These are phyloP conservation scores for Zophobas atratus DNA, from an alignment of 1,140 invertebrate genomes.

Conservation along the genomic window DNA sequence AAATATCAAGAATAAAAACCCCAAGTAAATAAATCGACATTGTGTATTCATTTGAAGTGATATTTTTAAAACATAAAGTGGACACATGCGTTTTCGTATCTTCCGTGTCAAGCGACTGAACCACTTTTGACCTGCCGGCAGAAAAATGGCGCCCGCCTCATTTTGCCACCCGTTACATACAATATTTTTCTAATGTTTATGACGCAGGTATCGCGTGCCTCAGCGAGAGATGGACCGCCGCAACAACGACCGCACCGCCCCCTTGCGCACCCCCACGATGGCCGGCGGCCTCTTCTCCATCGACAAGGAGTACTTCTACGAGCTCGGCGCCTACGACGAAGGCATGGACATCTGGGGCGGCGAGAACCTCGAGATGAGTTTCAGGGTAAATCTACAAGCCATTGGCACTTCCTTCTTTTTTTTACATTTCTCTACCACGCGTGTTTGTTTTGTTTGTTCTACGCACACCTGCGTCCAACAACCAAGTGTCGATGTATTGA, in stretches of 20 bases:
- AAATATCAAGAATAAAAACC: no score
- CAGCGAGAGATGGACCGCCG: constrained; percentile 94
- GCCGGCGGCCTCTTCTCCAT: constrained; percentile 99
- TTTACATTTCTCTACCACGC: constrained; percentile 24
- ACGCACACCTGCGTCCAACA: constrained; percentile 29
- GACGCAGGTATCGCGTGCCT: constrained; percentile 91
- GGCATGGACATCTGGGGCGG: constrained; percentile 99
- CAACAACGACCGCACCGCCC: constrained; percentile 90
- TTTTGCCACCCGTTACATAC: no score
- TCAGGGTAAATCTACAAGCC: constrained; percentile 81
- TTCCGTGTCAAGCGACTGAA: no score
- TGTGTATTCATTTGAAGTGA: no score
- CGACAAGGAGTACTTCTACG: constrained; percentile 96
- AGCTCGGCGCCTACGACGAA: constrained; percentile 97
- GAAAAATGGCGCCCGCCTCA: no score
- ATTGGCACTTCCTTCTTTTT: constrained; percentile 7
- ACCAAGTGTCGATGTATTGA: constrained; percentile 24
- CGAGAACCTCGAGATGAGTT: constrained; percentile 99
- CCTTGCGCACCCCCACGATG: constrained; percentile 97
- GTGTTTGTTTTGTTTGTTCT: neutral
- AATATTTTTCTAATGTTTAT: constrained; percentile 5
- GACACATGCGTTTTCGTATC: no score
- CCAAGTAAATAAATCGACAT: no score
- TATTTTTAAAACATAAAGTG: no score
- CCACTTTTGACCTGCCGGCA: no score